These are phyloP conservation scores for Alectoris magna DNA, from an alignment of 2,797 vertebrate genomes.

Conservation along the genomic window DNA sequence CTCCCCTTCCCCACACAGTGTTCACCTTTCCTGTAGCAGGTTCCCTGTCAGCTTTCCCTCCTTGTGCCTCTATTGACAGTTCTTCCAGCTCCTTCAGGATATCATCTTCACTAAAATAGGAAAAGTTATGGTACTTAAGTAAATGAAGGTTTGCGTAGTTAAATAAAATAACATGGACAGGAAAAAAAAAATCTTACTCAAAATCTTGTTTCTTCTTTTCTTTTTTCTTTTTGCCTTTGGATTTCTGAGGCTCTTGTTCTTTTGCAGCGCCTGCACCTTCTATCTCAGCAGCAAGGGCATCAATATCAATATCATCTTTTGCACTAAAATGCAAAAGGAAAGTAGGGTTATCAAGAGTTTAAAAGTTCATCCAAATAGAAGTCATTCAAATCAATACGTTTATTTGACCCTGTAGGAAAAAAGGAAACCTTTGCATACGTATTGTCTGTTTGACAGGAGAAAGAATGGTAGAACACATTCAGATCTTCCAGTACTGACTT, in stretches of 20 bases:
- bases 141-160: background rate
- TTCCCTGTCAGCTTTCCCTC: constrained; percentile 84
- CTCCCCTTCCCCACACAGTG: background rate
- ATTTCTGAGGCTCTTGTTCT: constrained; percentile 86
- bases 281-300: constrained; percentile 92
- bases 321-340: constrained; percentile 76
- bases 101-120: constrained; percentile 91
- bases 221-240: constrained; percentile 90
- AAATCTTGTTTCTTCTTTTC: constrained; percentile 89
- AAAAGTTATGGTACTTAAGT: constrained; percentile 25
- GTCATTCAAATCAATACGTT: background rate
- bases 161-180: background rate
- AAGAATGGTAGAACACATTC: background rate
- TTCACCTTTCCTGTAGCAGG: constrained; percentile 78
- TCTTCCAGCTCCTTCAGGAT: constrained; percentile 96
- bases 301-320: constrained; percentile 90
- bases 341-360: background rate
- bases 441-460: background rate
- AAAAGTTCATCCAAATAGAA: background rate
- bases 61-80: constrained; percentile 88
- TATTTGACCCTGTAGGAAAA: background rate
- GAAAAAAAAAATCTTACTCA: constrained; percentile 76
- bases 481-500: background rate
- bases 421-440: rapidly evolving
- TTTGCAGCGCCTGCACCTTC: constrained; percentile 91